Percentiles rank a stretch among this genome's conserved stretches.
Evolutionary conservation across 2,888 invertebrate species (phyloP).

Genomic region (Lasioglossum marginatum): DNA sequence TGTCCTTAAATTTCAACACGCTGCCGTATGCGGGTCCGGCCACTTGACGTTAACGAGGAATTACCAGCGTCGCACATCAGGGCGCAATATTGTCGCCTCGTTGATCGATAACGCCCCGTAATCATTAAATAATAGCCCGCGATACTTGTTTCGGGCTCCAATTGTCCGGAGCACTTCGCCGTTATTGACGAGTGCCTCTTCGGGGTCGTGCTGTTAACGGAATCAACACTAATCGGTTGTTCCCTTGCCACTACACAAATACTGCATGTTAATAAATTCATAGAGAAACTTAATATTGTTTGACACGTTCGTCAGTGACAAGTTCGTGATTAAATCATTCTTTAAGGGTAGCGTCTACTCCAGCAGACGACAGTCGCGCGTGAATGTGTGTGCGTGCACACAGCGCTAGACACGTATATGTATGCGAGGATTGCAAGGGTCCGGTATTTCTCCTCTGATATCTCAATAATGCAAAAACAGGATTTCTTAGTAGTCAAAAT

Average conservation of each 20-base stretch:
- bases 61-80: slow-evolving; percentile 26
- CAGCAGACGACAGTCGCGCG: no score
- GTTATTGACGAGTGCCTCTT: background rate
- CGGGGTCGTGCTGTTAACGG: background rate
- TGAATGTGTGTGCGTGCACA: no score
- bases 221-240: background rate
- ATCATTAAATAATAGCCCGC: background rate
- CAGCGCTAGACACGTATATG: no score
- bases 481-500: no score
- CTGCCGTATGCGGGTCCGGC: slow-evolving; percentile 38
- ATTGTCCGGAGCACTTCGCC: background rate
- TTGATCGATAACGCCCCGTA: slow-evolving; percentile 15
- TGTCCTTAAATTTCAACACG: slow-evolving; percentile 52
- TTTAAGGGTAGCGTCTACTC: no score
- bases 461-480: no score
- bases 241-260: background rate
- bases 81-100: background rate
- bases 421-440: no score
- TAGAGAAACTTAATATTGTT: background rate
- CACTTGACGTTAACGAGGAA: slow-evolving; percentile 13
- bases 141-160: slow-evolving; percentile 1
- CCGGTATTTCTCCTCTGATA: no score
- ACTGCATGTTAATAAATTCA: background rate
- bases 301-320: background rate
- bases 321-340: no score